These are phyloP conservation scores for Ophiothrix spiculata DNA, from an alignment of 35 echinoderm and acorn worm genomes.

Conservation along the genomic window DNA sequence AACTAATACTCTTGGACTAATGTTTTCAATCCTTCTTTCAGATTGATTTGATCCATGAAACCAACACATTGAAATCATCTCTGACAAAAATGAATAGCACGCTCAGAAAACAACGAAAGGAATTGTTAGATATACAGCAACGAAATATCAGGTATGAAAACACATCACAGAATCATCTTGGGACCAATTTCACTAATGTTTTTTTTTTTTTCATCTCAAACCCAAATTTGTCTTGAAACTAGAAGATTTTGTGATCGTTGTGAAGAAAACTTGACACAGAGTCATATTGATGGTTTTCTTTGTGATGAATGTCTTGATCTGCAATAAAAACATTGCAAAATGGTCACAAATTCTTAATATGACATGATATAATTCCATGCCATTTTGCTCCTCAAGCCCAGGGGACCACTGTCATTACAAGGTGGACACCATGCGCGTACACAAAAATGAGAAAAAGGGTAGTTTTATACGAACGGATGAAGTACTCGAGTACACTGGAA, in stretches of 20 bases:
- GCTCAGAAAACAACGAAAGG: conserved; percentile 20
- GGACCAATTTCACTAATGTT: not conserved
- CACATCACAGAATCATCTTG: not conserved
- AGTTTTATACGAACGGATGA: too few species aligned
- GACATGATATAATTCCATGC: too few species aligned
- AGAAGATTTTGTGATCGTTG: not conserved
- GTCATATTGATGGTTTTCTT: too few species aligned
- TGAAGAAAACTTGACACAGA: not conserved
- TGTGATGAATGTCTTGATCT: too few species aligned
- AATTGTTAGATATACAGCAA: conserved; percentile 30
- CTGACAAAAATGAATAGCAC: conserved; percentile 27
- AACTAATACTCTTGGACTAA: too few species aligned
- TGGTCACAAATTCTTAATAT: too few species aligned
- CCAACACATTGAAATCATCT: conserved; percentile 24
- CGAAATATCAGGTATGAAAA: conserved; percentile 15
- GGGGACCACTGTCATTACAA: too few species aligned
- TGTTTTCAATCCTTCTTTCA: not conserved
- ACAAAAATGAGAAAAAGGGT: too few species aligned
- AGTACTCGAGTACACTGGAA: too few species aligned
- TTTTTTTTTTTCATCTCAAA: not conserved
- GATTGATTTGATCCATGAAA: conserved; percentile 39
- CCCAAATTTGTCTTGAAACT: not conserved
- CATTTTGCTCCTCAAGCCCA: too few species aligned
- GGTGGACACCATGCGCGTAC: too few species aligned
- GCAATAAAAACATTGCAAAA: too few species aligned